Base-by-base conservation (phyloP, 2,888 invertebrate species). In the Xylocampa areola region DNA sequence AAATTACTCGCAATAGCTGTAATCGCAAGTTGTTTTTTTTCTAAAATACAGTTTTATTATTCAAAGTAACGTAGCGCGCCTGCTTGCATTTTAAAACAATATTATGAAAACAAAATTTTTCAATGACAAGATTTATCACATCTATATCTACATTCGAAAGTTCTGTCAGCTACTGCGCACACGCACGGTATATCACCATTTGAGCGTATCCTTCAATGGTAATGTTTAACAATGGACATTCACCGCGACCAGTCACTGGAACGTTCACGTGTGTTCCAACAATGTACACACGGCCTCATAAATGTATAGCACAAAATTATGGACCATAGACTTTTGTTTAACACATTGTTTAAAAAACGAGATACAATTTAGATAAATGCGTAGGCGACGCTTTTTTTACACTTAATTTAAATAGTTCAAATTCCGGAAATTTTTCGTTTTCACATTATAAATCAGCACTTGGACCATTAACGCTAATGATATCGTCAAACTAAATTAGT, bases 191-290 rank as follows among this genome's bases (percentile, higher is more conserved):
- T 53, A 71, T 68, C 66, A 76, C 65, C 63, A 69, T 72, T 72
- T 71, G 72, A 68, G 36, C 40, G 52, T 64, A 69, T 59, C 59
- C 45, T 59, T 77, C 77, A 78, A 77, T 77, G 73, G 70, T 40
- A 51, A 53, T 57, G 55, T 48, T 59, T 53, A 73, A 84, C 80
- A 84, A 84, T 82, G 73, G 58, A 63, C 76, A 79, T 79, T 83
- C 76, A 74, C 68, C 32, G 64, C 27, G 48, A 32, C 39, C 75
- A 79, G 57, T 48, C 69, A 73, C 50, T 68, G 81, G 80, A 81
- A 83, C 81, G 66, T 30, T 43, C 23, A 61, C 53, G 47, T 53
- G 44, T 51, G 51, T 58, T 41, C 51, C 23, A 11, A 51, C 64
- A 58, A 8, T 11, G 35, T 50, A 29, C 29, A 39, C 50, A 50